A percentile compares a stretch with the other conserved stretches of the same genome.
Conservation (phyloP, 2,797 vertebrate species). For the Hipposideros larvatus region DNA sequence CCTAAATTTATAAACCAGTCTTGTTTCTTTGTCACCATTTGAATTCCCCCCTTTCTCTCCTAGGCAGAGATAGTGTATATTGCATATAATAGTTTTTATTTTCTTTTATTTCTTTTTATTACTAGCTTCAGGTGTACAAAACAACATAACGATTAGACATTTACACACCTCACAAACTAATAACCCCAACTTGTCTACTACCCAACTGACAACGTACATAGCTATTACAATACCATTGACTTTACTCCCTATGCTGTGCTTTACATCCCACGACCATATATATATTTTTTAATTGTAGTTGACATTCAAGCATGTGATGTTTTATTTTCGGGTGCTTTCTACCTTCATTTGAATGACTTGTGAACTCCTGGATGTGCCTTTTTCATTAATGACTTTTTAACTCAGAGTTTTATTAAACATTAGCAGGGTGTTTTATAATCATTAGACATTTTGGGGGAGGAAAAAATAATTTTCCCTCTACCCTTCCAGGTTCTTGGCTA, state of each 20-base stretch:
- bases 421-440: neutral
- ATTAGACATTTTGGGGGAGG: neutral
- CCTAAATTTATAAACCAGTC: neutral
- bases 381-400: conserved; percentile 9
- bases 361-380: neutral
- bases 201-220: too few species aligned
- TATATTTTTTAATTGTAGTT: too few species aligned
- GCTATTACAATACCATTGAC: too few species aligned
- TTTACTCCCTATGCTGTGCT: too few species aligned
- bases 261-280: too few species aligned
- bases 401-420: neutral
- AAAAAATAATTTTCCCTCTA: neutral
- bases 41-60: neutral
- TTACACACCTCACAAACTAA: too few species aligned
- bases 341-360: conserved; percentile 1
- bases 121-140: too few species aligned
- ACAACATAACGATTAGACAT: too few species aligned
- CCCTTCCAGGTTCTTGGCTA: neutral
- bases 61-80: neutral
- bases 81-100: neutral
- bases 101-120: too few species aligned
- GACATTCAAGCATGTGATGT: neutral
- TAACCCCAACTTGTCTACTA: too few species aligned
- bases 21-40: conserved; percentile 2
- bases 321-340: conserved; percentile 37